Percentiles rank a stretch among this genome's conserved stretches.
Conservation (phyloP, 2,888 invertebrate species). For the Leptopilina syphax region DNA sequence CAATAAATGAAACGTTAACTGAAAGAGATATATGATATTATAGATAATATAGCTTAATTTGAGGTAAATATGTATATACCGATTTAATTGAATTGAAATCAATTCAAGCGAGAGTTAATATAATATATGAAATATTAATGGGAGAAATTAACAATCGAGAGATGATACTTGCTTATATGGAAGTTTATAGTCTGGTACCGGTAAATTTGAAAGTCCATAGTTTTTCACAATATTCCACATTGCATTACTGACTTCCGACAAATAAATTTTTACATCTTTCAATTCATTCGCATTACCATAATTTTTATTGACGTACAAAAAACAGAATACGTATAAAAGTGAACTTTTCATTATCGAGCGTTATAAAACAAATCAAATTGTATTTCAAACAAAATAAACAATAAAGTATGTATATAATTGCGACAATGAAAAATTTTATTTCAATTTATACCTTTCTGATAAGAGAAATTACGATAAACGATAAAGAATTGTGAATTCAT, state of each 20-base stretch:
- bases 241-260: slow-evolving; percentile 5
- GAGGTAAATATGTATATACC: neutral
- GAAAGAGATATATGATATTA: neutral
- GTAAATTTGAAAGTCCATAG: slow-evolving; percentile 32
- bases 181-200: slow-evolving; percentile 3
- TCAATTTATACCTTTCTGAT: slow-evolving; percentile 2
- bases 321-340: neutral
- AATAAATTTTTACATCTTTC: neutral
- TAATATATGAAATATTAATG: neutral
- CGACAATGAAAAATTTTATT: neutral
- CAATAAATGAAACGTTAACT: neutral
- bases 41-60: neutral
- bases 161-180: neutral
- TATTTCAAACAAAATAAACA: slow-evolving; percentile 1
- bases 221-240: slow-evolving; percentile 24
- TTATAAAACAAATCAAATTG: neutral
- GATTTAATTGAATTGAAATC: slow-evolving; percentile 11
- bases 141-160: neutral
- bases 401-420: neutral
- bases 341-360: neutral
- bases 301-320: neutral
- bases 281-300: neutral
- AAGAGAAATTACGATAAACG: slow-evolving; percentile 12
- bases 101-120: neutral
- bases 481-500: slow-evolving; percentile 9